phyloP scores from a whole-genome alignment of 2,797 vertebrate genomes.

The Neosalanx taihuensis region DNA sequence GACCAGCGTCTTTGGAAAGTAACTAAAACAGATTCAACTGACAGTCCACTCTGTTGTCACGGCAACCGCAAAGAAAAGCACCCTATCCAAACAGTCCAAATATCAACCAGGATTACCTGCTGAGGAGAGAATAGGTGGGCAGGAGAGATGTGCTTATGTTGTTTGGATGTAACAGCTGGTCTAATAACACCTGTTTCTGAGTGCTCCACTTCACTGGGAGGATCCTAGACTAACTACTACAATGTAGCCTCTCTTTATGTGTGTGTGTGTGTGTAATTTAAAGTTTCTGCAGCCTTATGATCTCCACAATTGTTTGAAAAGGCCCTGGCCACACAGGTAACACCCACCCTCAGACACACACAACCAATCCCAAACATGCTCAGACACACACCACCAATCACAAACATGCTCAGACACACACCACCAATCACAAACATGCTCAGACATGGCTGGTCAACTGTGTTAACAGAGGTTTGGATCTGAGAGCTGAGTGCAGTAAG shows the following conservation, averaged over 20 bases:
- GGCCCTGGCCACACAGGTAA: not conserved
- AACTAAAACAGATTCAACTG: constrained; percentile 10
- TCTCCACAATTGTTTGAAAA: constrained; percentile 12
- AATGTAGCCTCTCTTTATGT: not conserved
- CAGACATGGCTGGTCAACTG: not conserved
- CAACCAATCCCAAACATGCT: not conserved
- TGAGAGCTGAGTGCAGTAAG: too few relatives aligned
- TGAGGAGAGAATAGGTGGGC: not conserved
- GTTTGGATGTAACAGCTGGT: too few relatives aligned
- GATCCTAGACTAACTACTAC: too few relatives aligned
- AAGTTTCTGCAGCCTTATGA: not conserved
- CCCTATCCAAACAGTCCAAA: not conserved
- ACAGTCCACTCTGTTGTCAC: constrained; percentile 30
- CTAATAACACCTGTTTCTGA: too few relatives aligned
- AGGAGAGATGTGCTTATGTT: not conserved
- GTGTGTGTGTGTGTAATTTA: not conserved
- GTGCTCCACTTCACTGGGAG: too few relatives aligned
- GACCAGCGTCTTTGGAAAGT: not conserved
- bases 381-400: too few relatives aligned
- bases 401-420: not conserved
- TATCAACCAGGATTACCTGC: not conserved
- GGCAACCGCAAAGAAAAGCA: constrained; percentile 7
- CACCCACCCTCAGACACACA: constrained; percentile 9
- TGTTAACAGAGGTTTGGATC: not conserved
- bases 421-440: not conserved